A percentile compares a stretch with the other conserved stretches of the same genome.
Conservation (phyloP, 2,888 invertebrate genomes). For the Mesorhabditis belari region DNA sequence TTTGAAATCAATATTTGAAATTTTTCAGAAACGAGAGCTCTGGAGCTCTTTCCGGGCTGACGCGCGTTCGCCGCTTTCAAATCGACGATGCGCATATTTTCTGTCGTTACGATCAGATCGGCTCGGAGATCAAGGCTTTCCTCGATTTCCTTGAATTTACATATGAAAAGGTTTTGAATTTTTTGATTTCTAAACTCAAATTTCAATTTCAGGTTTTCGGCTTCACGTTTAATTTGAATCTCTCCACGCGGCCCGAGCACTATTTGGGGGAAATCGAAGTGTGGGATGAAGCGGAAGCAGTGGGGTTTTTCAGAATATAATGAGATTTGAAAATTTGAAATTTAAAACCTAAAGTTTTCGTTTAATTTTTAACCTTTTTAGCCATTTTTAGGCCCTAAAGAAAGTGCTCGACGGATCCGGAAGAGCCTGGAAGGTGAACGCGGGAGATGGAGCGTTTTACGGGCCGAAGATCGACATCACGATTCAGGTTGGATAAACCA, state of each 20-base stretch:
- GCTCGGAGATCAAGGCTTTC: conserved; percentile 51
- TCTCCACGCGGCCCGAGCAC: conserved; percentile 81
- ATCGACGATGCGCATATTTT: conserved; percentile 99
- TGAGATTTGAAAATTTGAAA: too few species aligned
- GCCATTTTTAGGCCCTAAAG: conserved; percentile 53
- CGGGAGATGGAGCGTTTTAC: conserved; percentile 91
- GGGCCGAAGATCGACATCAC: conserved; percentile 84
- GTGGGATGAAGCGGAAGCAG: conserved; percentile 63
- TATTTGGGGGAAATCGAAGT: conserved; percentile 47
- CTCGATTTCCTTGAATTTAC: conserved; percentile 82
- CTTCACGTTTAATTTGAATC: conserved; percentile 81
- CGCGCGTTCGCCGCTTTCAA: conserved; percentile 86
- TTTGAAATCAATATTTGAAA: neutral
- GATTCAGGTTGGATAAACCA: conserved; percentile 58
- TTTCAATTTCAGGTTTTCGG: conserved; percentile 67
- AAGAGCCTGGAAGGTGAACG: conserved; percentile 74
- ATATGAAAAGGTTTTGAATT: conserved; percentile 61
- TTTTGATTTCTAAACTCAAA: neutral
- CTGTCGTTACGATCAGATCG: conserved; percentile 71
- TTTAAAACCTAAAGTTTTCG: too few species aligned
- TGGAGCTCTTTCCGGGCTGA: conserved; percentile 83
- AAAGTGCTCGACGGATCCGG: conserved; percentile 71
- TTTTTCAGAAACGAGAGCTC: conserved; percentile 48
- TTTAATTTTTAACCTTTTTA: too few species aligned
- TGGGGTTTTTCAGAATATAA: conserved; percentile 3